A percentile compares a stretch with the other conserved stretches of the same genome.
Evolutionary conservation across 2,113 vertebrate species (phyloP).

Genomic region (Sinocyclocheilus anophthalmus): DNA sequence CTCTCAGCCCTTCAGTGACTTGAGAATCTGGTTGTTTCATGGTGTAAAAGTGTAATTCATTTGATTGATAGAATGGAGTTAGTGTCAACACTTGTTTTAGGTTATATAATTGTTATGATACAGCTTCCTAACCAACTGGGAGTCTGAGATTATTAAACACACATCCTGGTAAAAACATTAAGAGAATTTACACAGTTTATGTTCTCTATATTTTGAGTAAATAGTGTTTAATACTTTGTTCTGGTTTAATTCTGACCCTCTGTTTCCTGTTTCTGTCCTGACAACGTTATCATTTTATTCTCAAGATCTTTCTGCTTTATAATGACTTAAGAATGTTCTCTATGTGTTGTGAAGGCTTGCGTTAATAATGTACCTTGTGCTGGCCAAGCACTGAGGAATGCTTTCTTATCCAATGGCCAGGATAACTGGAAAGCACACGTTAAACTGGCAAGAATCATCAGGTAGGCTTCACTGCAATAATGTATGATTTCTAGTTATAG

Average conservation of each 20-base stretch:
- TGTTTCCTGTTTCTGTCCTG: background rate
- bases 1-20: slow-evolving; percentile 5
- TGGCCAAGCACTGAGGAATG: slow-evolving; percentile 48
- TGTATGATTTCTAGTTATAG: background rate
- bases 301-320: background rate
- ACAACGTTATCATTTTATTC: background rate
- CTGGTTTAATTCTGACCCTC: background rate
- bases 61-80: slow-evolving; percentile 9
- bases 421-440: slow-evolving; percentile 58
- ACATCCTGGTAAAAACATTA: background rate
- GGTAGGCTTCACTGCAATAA: slow-evolving; percentile 18
- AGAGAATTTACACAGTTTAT: background rate
- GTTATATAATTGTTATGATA: background rate
- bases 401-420: slow-evolving; percentile 49
- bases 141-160: background rate
- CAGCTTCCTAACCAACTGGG: background rate
- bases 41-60: background rate
- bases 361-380: slow-evolving; percentile 49
- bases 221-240: background rate
- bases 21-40: slow-evolving; percentile 44
- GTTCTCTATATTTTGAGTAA: background rate
- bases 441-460: slow-evolving; percentile 55
- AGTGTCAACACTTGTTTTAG: slow-evolving; percentile 24
- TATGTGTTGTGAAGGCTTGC: slow-evolving; percentile 42
- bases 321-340: slow-evolving; percentile 10